Evolutionary conservation across 2,797 vertebrate genomes (phyloP), one percentile per base, ranked within the genome.

Genomic region (Poeciliopsis presidionis): DNA sequence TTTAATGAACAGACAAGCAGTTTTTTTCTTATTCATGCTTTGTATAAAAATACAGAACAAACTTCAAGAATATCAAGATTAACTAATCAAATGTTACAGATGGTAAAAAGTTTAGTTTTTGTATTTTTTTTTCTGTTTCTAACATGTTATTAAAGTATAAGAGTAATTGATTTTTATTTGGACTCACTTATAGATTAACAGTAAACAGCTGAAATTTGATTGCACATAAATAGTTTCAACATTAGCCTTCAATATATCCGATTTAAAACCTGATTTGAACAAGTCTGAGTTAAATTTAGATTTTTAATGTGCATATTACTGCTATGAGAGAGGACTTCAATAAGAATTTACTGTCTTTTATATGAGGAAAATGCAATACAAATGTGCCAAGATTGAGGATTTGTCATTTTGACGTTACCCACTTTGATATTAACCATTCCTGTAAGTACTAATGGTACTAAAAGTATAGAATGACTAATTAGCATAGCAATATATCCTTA

Each of bases 401-500:
- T 72, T 18, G 0, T 0, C 46, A 70, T 57, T 49, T 61, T 28
- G 2, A 53, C 53, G 30, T 46, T 57, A 49, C 13, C 36, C 18
- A 3, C 39, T 70, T 43, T 45, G 20, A n/a, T 69, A 43, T 70
- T 20, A 76, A 59, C 20, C 12, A 75, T 74, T 55, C 61, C n/a
- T 72, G 41, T 51, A 33, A 46, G 25, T 41, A 39, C 18, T 25
- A 79, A 55, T 8, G 67, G 2, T 49, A 7, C 13, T 55, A 20
- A 53, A 69, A 61, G 71, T 73, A 83, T 46, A 7, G 25, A 78
- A 86, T 70, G 43, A 63, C 74, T 73, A 5, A 73, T 72, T 71
- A 82, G 45, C 73, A 82, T 84, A 88, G 81, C 59, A 75, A 36
- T 9, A 51, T 73, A 82, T 83, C 70, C 72, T 65, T 55, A 2